Conservation (phyloP, 1,140 invertebrate genomes). For the Bradysia coprophila region DNA sequence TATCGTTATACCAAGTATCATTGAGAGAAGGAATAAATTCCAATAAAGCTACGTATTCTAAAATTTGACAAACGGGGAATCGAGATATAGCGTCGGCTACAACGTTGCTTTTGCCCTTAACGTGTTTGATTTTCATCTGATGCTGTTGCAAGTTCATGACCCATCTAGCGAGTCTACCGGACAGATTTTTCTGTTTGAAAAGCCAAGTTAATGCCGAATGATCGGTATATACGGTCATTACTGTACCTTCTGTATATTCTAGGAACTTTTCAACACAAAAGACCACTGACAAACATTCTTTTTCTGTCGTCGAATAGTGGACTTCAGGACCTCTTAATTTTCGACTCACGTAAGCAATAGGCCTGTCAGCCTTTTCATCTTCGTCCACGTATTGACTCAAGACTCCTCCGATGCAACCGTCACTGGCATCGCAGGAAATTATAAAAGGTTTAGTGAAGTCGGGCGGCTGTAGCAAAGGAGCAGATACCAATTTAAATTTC, state of each 20-base stretch:
- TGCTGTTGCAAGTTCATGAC: constrained; percentile 19
- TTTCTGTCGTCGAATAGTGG: constrained; percentile 25
- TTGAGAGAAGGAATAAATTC: not conserved
- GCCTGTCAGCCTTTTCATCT: not conserved
- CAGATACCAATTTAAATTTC: not conserved
- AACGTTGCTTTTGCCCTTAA: constrained; percentile 15
- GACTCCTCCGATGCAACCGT: not conserved
- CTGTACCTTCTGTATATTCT: constrained; percentile 20
- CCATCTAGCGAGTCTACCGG: constrained; percentile 25
- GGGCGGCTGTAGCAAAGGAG: not conserved
- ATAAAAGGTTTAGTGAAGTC: not conserved
- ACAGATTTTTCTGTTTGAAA: constrained; percentile 19
- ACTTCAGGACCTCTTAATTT: constrained; percentile 3
- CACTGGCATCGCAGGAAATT: not conserved
- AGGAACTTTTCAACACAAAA: constrained; percentile 23
- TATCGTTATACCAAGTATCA: not conserved
- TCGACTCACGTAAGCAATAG: not conserved
- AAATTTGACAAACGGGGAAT: not conserved
- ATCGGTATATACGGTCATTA: constrained; percentile 28
- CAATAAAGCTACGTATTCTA: not conserved
- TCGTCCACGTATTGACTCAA: not conserved
- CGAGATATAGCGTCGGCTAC: constrained; percentile 19
- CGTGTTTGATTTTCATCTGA: constrained; percentile 21
- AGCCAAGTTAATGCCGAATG: constrained; percentile 26
- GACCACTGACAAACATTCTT: constrained; percentile 26